Base-by-base conservation (phyloP, 2,113 vertebrate genomes). In the Pterocles orientalis region DNA sequence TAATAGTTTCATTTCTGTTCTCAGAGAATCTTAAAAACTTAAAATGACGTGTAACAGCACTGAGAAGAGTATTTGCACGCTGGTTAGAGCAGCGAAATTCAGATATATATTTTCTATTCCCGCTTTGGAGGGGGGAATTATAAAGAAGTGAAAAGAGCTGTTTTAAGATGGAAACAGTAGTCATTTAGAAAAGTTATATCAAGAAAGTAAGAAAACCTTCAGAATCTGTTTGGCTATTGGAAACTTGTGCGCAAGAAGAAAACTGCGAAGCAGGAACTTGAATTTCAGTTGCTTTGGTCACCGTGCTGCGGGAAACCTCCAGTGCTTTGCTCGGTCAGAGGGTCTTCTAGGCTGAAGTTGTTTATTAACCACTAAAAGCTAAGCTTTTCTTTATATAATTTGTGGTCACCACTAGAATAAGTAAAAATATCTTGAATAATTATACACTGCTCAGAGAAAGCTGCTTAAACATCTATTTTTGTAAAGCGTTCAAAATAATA, bases 331-430 rank as follows among this genome's bases (percentile, higher is more conserved):
- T 82, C 53, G 19, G 47, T 94, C 50, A 34, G 19, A 45, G 54
- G 13, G 36, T 85, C 73, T 90, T 92, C 57, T 68, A 51, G 47
- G 54, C 41, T 95, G 56, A 33, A 93, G 47, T 68, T 86, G 64
- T 90, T 96, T 90, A 93, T 90, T 94, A 95, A 75, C 82, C 76
- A 60, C 39, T 78, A 86, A 83, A 90, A 86, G 51, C 34, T 45
- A 88, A 92, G 51, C 26, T 96, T 92, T 91, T 61, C 19, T 95
- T 90, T 72, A 0, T 73, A 3, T 91, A 80, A 92, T 93, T 86
- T 93, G 58, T 39, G 50, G 79, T 43, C 20, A 75, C 50, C 33
- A 60, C 54, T 90, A 54, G 90, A 94, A 78, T 80, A 66, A 92
- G 41, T 61, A 93, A 50, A 86, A 77, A 61, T 90, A 61, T 31